Evolutionary conservation across 2,888 invertebrate species (phyloP).

Genomic region (Nasonovia ribisnigri): DNA sequence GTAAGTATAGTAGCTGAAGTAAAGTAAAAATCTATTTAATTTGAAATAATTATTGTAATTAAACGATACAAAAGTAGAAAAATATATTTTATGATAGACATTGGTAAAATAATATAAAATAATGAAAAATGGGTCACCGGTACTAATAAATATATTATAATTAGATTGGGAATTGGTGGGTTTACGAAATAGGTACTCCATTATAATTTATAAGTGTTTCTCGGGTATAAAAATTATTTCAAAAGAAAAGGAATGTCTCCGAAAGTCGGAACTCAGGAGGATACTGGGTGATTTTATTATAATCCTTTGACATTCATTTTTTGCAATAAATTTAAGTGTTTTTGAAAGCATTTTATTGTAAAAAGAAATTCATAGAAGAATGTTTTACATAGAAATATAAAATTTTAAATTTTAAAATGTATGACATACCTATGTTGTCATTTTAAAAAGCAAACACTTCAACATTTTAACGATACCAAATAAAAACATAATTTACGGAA

Average conservation of each 20-base stretch:
- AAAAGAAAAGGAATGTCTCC: background rate
- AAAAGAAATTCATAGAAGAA: background rate
- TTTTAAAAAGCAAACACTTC: background rate
- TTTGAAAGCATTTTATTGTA: too few relatives aligned
- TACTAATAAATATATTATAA: background rate
- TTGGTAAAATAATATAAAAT: background rate
- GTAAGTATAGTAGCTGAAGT: background rate
- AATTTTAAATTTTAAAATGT: background rate
- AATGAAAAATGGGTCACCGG: background rate
- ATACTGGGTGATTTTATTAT: background rate
- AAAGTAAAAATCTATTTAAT: background rate
- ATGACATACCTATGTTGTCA: background rate
- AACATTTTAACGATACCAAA: background rate
- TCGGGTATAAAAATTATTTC: background rate
- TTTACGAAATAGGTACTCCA: background rate
- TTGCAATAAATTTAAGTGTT: background rate
- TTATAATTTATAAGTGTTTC: background rate
- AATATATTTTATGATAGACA: background rate
- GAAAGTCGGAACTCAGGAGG: background rate
- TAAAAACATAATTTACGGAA: too few relatives aligned
- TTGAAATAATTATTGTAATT: background rate
- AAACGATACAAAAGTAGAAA: background rate
- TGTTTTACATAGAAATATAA: background rate
- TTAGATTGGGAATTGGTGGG: background rate
- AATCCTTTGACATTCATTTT: background rate